phyloP scores from a whole-genome alignment of 2,888 invertebrate species.

The Agrotis exclamationis region DNA sequence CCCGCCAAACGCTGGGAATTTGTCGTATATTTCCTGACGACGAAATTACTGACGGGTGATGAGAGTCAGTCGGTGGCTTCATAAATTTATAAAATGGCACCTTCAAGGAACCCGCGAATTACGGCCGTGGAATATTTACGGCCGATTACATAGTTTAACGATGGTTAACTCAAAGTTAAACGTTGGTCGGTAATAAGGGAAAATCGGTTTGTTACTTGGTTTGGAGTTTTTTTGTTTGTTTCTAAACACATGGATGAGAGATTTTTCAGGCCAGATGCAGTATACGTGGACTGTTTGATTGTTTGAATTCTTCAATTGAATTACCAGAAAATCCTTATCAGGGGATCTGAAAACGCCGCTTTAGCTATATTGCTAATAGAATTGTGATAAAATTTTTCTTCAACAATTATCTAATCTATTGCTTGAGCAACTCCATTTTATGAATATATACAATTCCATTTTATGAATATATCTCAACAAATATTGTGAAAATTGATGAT shows the following conservation, averaged over 20 bases:
- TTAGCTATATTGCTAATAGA: too few relatives aligned
- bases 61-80: slow-evolving; percentile 66
- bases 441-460: too few relatives aligned
- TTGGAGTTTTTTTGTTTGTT: background rate
- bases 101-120: slow-evolving; percentile 42
- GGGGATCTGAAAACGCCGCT: too few relatives aligned
- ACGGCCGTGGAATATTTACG: slow-evolving; percentile 49
- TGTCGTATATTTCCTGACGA: slow-evolving; percentile 71
- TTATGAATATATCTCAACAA: too few relatives aligned
- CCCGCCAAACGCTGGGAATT: slow-evolving; percentile 65
- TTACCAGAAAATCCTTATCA: background rate
- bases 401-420: too few relatives aligned
- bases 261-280: background rate
- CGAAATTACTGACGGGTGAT: slow-evolving; percentile 71
- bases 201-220: background rate
- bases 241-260: too few relatives aligned
- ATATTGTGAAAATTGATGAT: background rate
- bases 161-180: slow-evolving; percentile 33
- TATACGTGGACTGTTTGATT: too few relatives aligned
- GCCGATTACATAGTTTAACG: slow-evolving; percentile 48
- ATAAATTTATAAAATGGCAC: slow-evolving; percentile 67
- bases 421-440: too few relatives aligned
- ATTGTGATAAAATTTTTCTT: too few relatives aligned
- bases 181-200: slow-evolving; percentile 3
- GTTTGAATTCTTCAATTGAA: background rate